Evolutionary conservation across 1,140 invertebrate species (phyloP), one percentile per base, ranked within the genome.

Genomic region (Delia radicum): DNA sequence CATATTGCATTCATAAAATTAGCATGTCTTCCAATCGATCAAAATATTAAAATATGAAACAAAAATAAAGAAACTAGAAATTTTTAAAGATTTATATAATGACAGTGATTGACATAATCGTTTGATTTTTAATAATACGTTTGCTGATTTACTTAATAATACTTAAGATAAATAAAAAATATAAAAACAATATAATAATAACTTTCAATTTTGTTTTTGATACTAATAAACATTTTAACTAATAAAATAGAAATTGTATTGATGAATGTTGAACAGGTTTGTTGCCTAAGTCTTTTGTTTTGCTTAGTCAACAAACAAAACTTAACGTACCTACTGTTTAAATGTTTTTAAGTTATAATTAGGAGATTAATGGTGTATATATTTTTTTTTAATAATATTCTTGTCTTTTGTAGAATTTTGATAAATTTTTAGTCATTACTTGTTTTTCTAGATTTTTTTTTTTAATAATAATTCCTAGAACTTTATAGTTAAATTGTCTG

Each of bases 261-360:
- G 8, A 37, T 2, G 48, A 55, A 55, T 2, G 4, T 55, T 55
- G 5, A 5, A 21, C n/a, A 55, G 67, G 75, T 76, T 76, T 72
- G 62, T 28, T 67, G 55, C 72, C 69, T 74, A 74, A 74, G 72
- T 74, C 75, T 76, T 76, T 76, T 67, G 71, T 69, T 76, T 76
- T 69, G 8, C 13, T 48, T 48, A 21, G 46, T n/a, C n/a, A n/a
- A n/a, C n/a, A n/a, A n/a, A n/a, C n/a, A n/a, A n/a, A n/a, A n/a
- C 46, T 48, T 18, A 48, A 42, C 37, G 15, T 10, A 42, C 31
- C 31, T 4, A 10, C 31, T 33, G 31, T 33, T 10, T 33, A 4
- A 33, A 33, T 33, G 31, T 33, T 33, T 33, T 33, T 5, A 33
- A 10, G 31, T 33, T 33, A 10, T 33, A 33, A 33, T 33, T 33